These are phyloP conservation scores for Engystomops pustulosus DNA, from an alignment of 2,113 vertebrate genomes.

Conservation along the genomic window DNA sequence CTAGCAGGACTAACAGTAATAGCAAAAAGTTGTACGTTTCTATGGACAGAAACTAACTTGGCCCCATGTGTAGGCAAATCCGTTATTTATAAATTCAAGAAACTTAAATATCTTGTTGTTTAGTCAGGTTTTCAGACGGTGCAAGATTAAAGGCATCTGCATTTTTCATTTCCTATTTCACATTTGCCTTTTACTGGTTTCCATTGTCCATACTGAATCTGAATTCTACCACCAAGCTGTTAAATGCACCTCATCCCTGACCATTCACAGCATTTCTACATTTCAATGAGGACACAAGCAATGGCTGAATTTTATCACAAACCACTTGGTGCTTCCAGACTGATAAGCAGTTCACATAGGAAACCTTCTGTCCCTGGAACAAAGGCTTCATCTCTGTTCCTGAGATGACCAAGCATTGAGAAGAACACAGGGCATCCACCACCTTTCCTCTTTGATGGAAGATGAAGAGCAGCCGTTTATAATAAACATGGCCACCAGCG, in stretches of 20 bases:
- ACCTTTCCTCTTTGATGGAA: constrained; percentile 37
- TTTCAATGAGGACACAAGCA: constrained; percentile 28
- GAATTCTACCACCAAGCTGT: constrained; percentile 21
- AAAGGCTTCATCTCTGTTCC: constrained; percentile 46
- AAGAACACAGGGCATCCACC: constrained; percentile 13
- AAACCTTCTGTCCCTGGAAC: constrained; percentile 34
- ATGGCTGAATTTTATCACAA: constrained; percentile 42
- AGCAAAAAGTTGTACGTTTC: background rate
- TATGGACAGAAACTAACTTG: too few species aligned
- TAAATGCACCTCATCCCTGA: constrained; percentile 38
- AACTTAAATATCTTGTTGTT: background rate
- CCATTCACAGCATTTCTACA: constrained; percentile 32
- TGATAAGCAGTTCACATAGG: constrained; percentile 45
- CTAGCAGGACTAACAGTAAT: background rate
- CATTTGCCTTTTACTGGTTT: background rate
- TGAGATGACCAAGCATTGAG: constrained; percentile 43
- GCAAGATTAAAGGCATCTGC: background rate
- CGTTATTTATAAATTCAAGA: background rate
- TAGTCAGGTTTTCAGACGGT: background rate
- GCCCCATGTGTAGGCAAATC: too few species aligned
- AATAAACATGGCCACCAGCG: constrained; percentile 27
- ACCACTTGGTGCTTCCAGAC: constrained; percentile 26
- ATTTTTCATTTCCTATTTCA: constrained; percentile 31
- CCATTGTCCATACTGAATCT: constrained; percentile 19
- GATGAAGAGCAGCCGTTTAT: constrained; percentile 4